A percentile compares a stretch with the other conserved stretches of the same genome.
phyloP scores from a whole-genome alignment of 2,888 invertebrate genomes.

The Lasioglossum morio region DNA sequence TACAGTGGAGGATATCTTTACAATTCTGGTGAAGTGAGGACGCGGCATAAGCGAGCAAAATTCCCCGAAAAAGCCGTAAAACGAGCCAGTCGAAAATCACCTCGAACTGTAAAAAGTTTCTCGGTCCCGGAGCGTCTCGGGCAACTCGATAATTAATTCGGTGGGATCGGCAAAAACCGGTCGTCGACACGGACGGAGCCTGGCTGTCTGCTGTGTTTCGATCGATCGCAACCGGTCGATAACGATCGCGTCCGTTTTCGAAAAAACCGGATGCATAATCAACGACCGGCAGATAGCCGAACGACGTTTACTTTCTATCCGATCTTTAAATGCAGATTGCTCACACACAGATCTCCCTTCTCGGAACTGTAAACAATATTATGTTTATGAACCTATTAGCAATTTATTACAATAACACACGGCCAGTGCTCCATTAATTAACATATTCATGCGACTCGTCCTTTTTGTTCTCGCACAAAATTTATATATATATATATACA shows the following conservation, averaged over 20 bases:
- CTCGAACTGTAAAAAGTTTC: not conserved
- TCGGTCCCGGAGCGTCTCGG: not conserved
- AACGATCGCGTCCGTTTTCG: not conserved
- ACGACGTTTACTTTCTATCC: conserved; percentile 7
- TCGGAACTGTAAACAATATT: not conserved
- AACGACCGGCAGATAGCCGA: not conserved
- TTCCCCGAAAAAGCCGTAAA: not conserved
- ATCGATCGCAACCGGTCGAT: conserved; percentile 20
- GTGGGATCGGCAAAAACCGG: not conserved
- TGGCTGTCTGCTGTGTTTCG: conserved; percentile 12
- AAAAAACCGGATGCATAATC: not conserved
- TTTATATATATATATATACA: not conserved
- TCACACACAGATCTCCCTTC: not conserved
- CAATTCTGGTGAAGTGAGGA: not conserved
- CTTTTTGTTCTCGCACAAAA: too few relatives aligned
- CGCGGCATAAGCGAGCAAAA: not conserved
- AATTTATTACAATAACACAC: too few relatives aligned
- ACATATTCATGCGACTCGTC: too few relatives aligned
- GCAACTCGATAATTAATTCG: conserved; percentile 30
- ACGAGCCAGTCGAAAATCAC: not conserved
- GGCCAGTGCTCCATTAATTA: too few relatives aligned
- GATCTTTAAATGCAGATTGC: not conserved
- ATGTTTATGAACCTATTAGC: not conserved
- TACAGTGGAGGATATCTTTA: not conserved
- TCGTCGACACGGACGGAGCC: conserved; percentile 12